These are phyloP conservation scores for Samia ricini DNA, from an alignment of 1,140 invertebrate species.

Conservation along the genomic window DNA sequence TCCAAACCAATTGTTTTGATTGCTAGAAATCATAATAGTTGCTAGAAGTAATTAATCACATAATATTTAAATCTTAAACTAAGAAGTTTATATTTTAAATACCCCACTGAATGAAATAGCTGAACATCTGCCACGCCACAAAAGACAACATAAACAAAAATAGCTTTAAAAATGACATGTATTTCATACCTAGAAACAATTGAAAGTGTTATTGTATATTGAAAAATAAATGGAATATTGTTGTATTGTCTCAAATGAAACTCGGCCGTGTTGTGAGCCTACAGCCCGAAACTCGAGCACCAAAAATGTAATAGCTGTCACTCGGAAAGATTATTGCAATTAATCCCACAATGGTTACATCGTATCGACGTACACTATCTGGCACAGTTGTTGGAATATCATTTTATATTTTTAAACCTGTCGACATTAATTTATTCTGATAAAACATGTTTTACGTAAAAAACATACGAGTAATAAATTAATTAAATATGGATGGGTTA, in stretches of 20 bases:
- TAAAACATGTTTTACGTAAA: no score
- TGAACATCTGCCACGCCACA: no score
- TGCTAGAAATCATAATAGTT: no score
- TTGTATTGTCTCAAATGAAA: slow-evolving; percentile 46
- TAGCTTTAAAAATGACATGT: no score
- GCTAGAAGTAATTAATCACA: no score
- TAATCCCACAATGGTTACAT: slow-evolving; percentile 70
- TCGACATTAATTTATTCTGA: slow-evolving; percentile 10
- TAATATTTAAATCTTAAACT: no score
- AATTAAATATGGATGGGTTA: no score
- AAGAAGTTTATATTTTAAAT: no score
- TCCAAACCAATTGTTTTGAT: no score
- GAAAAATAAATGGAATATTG: slow-evolving; percentile 31
- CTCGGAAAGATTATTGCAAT: slow-evolving; percentile 73
- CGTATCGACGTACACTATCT: slow-evolving; percentile 39
- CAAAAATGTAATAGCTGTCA: slow-evolving; percentile 77
- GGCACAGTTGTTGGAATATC: slow-evolving; percentile 13
- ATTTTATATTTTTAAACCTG: neutral
- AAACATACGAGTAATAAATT: no score
- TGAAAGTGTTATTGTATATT: slow-evolving; percentile 30
- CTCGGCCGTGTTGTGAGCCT: slow-evolving; percentile 13
- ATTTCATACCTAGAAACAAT: neutral
- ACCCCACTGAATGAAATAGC: no score
- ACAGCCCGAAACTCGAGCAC: slow-evolving; percentile 66
- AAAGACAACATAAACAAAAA: no score